phyloP scores from a whole-genome alignment of 1,140 invertebrate genomes.

The Drosophila pseudoananassae region DNA sequence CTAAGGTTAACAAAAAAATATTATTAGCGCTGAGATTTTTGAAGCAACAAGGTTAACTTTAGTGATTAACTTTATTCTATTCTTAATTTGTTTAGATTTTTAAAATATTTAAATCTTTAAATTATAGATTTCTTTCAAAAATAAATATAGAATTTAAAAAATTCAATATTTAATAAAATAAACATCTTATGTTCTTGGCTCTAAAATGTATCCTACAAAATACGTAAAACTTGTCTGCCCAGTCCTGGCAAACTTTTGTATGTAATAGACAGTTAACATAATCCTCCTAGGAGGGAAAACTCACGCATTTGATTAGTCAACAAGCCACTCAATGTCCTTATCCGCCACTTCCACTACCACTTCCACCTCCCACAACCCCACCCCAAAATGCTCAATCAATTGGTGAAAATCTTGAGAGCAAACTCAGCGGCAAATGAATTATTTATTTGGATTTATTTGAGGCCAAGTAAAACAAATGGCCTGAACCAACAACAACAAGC shows the following conservation, averaged over 20 bases:
- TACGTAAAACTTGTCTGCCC: background rate
- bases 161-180: no score
- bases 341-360: background rate
- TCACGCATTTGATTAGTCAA: conserved; percentile 54
- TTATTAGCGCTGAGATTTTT: no score
- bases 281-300: conserved; percentile 10
- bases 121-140: no score
- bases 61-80: no score
- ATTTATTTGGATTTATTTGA: conserved; percentile 83
- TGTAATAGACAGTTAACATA: conserved; percentile 24
- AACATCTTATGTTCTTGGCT: background rate
- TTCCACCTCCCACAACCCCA: background rate
- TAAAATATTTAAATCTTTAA: no score
- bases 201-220: background rate
- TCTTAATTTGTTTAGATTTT: no score
- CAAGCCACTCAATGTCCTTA: conserved; percentile 2
- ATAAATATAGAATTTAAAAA: no score
- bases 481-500: conserved; percentile 59
- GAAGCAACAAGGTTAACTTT: no score
- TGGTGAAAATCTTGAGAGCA: conserved; percentile 52
- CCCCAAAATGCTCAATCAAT: conserved; percentile 25
- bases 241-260: background rate
- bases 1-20: no score
- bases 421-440: conserved; percentile 70
- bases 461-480: conserved; percentile 81